Evolutionary conservation across 2,888 invertebrate species (phyloP).

Genomic region (Cheilosia variabilis): DNA sequence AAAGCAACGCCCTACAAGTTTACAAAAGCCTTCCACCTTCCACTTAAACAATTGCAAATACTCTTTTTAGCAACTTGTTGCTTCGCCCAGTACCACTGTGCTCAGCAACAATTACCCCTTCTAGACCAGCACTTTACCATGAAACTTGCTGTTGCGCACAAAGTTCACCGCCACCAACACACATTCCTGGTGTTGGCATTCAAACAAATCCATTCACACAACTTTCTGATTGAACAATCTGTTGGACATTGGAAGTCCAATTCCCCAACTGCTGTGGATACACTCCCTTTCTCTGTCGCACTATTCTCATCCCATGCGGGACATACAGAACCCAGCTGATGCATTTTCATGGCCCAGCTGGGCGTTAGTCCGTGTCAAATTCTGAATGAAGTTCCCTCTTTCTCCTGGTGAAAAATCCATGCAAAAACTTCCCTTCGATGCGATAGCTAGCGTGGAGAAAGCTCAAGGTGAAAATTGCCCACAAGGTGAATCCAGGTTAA

Average conservation of each 20-base stretch:
- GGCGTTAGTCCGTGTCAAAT: conserved; percentile 57
- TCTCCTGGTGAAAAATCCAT: neutral
- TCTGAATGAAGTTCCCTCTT: conserved; percentile 50
- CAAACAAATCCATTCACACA: neutral
- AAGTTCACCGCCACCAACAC: neutral
- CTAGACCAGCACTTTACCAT: neutral
- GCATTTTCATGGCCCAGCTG: conserved; percentile 41
- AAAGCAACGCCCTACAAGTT: neutral
- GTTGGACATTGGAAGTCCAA: conserved; percentile 48
- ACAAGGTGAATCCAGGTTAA: conserved; percentile 14
- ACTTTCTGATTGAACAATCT: conserved; percentile 56
- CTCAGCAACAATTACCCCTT: conserved; percentile 34
- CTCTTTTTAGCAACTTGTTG: conserved; percentile 25
- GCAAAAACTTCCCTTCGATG: conserved; percentile 20
- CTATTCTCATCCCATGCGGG: neutral
- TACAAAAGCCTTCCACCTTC: neutral
- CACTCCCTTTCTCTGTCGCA: conserved; percentile 7
- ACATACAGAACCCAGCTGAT: conserved; percentile 45
- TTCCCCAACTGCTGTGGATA: neutral
- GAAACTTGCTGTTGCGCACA: conserved; percentile 26
- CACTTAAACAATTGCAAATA: neutral
- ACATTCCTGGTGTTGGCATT: neutral
- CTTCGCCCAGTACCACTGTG: neutral
- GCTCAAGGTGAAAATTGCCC: conserved; percentile 85
- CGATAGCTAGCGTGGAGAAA: conserved; percentile 84